Percentiles rank a stretch among this genome's conserved stretches.
These are phyloP conservation scores for Tenebrosternarchus preto DNA, from an alignment of 2,113 vertebrate species.

Conservation along the genomic window DNA sequence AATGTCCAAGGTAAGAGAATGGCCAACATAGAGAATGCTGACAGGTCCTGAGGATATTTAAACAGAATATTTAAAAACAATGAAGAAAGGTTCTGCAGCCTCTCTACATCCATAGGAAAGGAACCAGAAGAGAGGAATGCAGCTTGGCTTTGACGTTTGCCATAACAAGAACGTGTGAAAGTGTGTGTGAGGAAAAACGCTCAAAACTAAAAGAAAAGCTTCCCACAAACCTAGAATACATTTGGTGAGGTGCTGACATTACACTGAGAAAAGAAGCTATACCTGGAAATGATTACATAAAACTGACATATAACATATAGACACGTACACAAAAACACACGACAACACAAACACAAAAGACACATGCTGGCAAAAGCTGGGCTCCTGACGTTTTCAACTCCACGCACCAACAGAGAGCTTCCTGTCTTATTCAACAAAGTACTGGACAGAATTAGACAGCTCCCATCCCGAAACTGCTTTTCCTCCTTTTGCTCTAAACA, in stretches of 20 bases:
- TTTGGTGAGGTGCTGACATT: no score
- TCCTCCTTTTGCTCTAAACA: conserved; percentile 19
- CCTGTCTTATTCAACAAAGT: conserved; percentile 19
- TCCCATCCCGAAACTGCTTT: conserved; percentile 25
- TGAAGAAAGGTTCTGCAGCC: no score
- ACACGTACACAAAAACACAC: conserved; percentile 17
- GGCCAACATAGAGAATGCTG: conserved; percentile 15
- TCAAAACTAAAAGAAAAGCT: no score
- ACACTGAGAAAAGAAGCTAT: conserved; percentile 10
- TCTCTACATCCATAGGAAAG: no score
- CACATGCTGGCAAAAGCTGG: conserved; percentile 36
- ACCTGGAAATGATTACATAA: conserved; percentile 21
- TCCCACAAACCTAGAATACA: no score
- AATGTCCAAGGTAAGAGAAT: background rate
- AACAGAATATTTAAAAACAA: no score
- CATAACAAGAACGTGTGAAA: background rate
- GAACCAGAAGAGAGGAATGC: no score
- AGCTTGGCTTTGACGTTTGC: no score
- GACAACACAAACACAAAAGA: background rate
- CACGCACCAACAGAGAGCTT: conserved; percentile 35
- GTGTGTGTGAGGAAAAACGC: background rate
- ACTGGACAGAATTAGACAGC: conserved; percentile 52
- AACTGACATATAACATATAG: conserved; percentile 8
- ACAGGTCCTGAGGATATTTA: background rate
- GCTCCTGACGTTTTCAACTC: conserved; percentile 47